Conservation (phyloP, 1,140 invertebrate genomes). For the Drosophila persimilis region DNA sequence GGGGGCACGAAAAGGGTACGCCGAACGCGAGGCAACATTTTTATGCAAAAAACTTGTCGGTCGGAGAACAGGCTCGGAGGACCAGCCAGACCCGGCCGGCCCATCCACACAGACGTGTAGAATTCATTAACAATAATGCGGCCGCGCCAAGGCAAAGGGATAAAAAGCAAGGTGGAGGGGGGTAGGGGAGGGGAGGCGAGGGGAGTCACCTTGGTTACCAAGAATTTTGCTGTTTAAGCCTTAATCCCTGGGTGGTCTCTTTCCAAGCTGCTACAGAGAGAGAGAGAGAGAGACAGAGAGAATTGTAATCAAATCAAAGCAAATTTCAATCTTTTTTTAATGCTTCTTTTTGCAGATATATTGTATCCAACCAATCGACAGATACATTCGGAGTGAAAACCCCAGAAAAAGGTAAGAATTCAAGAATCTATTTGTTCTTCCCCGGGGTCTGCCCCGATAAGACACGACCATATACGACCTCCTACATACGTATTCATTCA, state of each 20-base stretch:
- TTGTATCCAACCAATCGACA: no score
- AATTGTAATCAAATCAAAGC: conserved; percentile 6
- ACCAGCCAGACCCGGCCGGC: not conserved
- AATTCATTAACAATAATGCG: conserved; percentile 77
- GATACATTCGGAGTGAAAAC: not conserved
- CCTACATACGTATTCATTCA: no score
- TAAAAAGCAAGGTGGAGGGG: not conserved
- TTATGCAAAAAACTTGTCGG: conserved; percentile 64
- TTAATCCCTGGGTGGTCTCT: conserved; percentile 73
- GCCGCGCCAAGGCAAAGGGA: not conserved
- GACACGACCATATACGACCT: no score
- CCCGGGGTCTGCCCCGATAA: no score
- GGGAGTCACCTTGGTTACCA: conserved; percentile 38
- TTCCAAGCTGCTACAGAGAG: conserved; percentile 11
- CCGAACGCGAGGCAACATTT: conserved; percentile 8
- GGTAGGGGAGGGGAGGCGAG: no score
- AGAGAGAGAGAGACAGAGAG: not conserved
- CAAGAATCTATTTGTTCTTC: no score
- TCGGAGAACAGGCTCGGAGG: conserved; percentile 22
- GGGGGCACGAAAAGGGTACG: conserved; percentile 22
- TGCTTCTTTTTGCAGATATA: no score
- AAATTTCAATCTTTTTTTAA: not conserved
- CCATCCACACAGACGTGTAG: conserved; percentile 56
- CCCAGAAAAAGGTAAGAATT: no score
- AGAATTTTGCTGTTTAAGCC: conserved; percentile 58